Evolutionary conservation across 2,797 vertebrate species (phyloP).

Genomic region (Halcyon chelicuti): DNA sequence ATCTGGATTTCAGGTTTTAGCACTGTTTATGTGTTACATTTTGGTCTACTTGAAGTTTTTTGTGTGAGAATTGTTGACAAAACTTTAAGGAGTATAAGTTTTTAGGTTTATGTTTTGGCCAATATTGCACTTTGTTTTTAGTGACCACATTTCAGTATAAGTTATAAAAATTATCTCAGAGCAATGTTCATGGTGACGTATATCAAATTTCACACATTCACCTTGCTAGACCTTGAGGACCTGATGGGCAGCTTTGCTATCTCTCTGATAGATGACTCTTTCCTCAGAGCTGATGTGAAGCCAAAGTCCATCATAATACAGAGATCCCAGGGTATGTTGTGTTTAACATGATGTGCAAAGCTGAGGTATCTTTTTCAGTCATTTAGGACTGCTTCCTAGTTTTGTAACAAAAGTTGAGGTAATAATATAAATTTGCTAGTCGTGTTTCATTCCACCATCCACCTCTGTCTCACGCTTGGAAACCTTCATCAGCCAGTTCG

Average conservation of each 20-base stretch:
- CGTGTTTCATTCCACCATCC: background rate
- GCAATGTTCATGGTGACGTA: background rate
- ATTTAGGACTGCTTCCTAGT: background rate
- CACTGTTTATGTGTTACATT: background rate
- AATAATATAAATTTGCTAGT: background rate
- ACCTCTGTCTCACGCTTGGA: background rate
- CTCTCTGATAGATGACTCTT: background rate
- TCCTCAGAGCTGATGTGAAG: background rate
- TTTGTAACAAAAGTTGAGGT: background rate
- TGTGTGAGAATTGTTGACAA: background rate
- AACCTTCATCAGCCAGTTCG: background rate
- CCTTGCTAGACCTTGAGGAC: constrained; percentile 36
- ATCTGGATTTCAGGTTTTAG: background rate
- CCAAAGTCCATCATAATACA: background rate
- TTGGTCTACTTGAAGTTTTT: background rate
- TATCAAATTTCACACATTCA: constrained; percentile 24
- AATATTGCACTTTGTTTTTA: background rate
- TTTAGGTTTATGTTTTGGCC: background rate
- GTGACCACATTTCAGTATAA: background rate
- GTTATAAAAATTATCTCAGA: constrained; percentile 12
- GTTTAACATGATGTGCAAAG: background rate
- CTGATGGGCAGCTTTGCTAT: background rate
- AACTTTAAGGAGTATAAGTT: background rate
- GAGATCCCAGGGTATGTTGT: background rate
- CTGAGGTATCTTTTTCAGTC: background rate